Percentiles rank a stretch among this genome's conserved stretches.
Evolutionary conservation across 2,797 vertebrate species (phyloP).

Genomic region (Trematomus bernacchii): DNA sequence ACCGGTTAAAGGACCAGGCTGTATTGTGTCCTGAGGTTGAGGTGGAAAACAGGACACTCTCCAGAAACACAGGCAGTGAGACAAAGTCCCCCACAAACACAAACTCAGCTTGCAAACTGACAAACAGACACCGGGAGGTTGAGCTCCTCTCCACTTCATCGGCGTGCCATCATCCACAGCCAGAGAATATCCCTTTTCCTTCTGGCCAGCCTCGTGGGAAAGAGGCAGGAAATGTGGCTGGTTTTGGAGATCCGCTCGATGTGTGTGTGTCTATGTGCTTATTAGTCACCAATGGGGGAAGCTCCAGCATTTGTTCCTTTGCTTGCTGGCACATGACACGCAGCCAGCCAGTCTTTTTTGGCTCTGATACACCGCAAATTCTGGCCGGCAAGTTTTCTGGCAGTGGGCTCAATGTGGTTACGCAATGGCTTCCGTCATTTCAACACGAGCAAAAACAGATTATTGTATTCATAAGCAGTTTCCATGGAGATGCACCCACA

Average conservation of each 20-base stretch:
- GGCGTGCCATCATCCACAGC: constrained; percentile 55
- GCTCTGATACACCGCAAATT: constrained; percentile 60
- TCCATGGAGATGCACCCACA: constrained; percentile 68
- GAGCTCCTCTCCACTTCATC: constrained; percentile 43
- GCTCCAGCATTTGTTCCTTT: constrained; percentile 79
- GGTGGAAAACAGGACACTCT: constrained; percentile 61
- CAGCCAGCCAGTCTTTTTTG: constrained; percentile 70
- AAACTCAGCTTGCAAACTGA: constrained; percentile 29
- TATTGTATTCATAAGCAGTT: constrained; percentile 80
- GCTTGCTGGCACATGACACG: constrained; percentile 72
- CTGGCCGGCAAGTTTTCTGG: constrained; percentile 73
- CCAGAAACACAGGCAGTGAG: constrained; percentile 49
- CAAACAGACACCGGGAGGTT: constrained; percentile 49
- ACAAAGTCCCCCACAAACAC: constrained; percentile 49
- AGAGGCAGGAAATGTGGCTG: constrained; percentile 72
- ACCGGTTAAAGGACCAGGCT: constrained; percentile 17
- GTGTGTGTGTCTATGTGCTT: constrained; percentile 55
- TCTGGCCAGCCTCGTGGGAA: constrained; percentile 80
- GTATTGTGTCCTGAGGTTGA: constrained; percentile 46
- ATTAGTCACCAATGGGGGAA: constrained; percentile 80
- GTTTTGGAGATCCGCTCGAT: constrained; percentile 60
- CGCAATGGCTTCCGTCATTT: constrained; percentile 80
- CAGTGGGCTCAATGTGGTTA: constrained; percentile 67
- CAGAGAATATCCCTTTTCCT: constrained; percentile 76
- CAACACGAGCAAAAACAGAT: constrained; percentile 69